Evolutionary conservation across 1,140 invertebrate genomes (phyloP).

Genomic region (Drosophila sp.): DNA sequence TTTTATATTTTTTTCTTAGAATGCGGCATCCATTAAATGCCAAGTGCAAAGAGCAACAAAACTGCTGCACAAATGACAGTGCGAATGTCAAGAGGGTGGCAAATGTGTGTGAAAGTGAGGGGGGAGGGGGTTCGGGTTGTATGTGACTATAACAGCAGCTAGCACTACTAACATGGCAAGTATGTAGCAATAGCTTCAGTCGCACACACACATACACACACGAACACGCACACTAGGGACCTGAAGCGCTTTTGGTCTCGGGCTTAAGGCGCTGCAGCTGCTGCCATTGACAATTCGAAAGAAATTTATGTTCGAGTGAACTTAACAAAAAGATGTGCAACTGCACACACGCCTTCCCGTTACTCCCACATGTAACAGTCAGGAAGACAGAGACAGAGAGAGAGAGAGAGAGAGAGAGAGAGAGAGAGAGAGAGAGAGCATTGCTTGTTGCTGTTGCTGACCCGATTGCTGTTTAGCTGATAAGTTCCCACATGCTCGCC

Average conservation of each 20-base stretch:
- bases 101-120: background rate
- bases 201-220: background rate
- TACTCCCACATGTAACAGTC: constrained; percentile 9
- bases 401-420: background rate
- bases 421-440: background rate
- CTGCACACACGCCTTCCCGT: constrained; percentile 24
- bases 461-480: constrained; percentile 65
- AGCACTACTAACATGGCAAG: constrained; percentile 31
- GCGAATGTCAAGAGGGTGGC: background rate
- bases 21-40: constrained; percentile 56
- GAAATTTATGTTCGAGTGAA: constrained; percentile 64
- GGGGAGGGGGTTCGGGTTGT: background rate
- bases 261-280: constrained; percentile 54
- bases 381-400: background rate
- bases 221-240: constrained; percentile 23
- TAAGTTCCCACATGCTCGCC: constrained; percentile 43
- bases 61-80: constrained; percentile 49
- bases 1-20: constrained; percentile 6
- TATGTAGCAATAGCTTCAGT: constrained; percentile 25
- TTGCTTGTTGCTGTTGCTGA: constrained; percentile 49
- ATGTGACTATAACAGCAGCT: background rate
- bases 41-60: constrained; percentile 61
- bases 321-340: constrained; percentile 61
- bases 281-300: constrained; percentile 64
- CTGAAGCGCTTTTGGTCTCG: constrained; percentile 33